Percentiles rank a stretch among this genome's conserved stretches.
phyloP scores from a whole-genome alignment of 2,888 invertebrate species.

The Muscina levida region DNA sequence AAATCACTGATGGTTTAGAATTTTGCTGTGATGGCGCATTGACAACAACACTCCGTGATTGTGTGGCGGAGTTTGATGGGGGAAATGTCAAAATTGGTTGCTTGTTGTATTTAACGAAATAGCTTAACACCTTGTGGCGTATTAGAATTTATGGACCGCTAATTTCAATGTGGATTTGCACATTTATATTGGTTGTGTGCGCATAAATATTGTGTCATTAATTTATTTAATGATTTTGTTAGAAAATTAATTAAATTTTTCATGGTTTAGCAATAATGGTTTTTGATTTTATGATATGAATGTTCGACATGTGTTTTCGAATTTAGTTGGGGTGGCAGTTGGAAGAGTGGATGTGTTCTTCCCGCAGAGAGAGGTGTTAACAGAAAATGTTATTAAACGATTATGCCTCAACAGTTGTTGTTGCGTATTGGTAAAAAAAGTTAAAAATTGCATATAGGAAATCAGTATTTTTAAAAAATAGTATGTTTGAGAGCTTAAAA shows the following conservation, averaged over 20 bases:
- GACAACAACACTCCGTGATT: background rate
- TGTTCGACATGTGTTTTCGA: no score
- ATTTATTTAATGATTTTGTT: background rate
- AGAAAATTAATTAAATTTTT: slow-evolving; percentile 16
- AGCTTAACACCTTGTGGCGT: slow-evolving; percentile 13
- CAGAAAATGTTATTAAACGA: no score
- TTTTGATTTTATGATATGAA: background rate
- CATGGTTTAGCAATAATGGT: background rate
- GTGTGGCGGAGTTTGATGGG: background rate
- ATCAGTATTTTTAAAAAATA: no score
- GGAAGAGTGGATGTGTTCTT: no score
- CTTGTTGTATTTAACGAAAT: background rate
- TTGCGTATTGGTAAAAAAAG: no score
- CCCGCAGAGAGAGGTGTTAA: no score
- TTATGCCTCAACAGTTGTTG: no score
- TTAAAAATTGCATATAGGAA: no score
- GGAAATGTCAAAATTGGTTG: background rate
- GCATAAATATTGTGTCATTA: background rate
- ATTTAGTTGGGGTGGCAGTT: no score
- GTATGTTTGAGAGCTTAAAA: no score
- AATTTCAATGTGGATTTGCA: background rate
- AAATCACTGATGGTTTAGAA: slow-evolving; percentile 10
- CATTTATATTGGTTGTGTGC: background rate
- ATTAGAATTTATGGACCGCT: slow-evolving; percentile 5
- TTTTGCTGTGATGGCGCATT: no score